Evolutionary conservation across 2,888 invertebrate genomes (phyloP), one percentile per base, ranked within the genome.

Genomic region (Protodeltote pygarga): DNA sequence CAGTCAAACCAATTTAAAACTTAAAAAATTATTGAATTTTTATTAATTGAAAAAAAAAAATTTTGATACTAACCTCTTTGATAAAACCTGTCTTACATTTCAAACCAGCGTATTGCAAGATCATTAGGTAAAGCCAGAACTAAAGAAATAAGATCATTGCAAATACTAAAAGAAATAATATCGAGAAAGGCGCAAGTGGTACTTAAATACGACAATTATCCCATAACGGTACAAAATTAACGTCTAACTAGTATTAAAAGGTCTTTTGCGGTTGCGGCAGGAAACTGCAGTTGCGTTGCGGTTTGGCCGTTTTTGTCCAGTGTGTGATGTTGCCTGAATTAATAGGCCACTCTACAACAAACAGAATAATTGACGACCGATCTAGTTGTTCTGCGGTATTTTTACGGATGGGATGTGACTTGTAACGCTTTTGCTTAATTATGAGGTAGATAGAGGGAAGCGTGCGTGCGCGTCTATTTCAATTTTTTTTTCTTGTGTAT

Each of bases 251-350:
- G 72, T 79, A 85, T 83, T 85, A 85, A 89, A 84, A 86, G 84
- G 82, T 81, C 78, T 79, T 88, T 88, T 87, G 91, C 70, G 90
- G 90, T 85, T 72, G 70, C 46, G 75, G 73, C 87, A 87, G 89
- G 89, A 89, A 88, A 81, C 83, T 75, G 72, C 76, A 81, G 75
- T 81, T 76, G 79, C 71, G 72, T 73, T 85, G 88, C 70, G 89
- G 88, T 88, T 63, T 51, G 53, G 41, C 38, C 78, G 85, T 86
- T 88, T 85, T 83, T 86, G 75, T 75, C 38, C 46, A 68, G 71
- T 62, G 73, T 77, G 72, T 67, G 67, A 76, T 41, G 44, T 48
- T 27, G 32, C 35, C 71, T 58, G 58, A 68, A 77, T 75, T 74
- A 72, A 70, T 74, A 70, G 75, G 76, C 74, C 68, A 63, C 69